Conservation (phyloP, 2,888 invertebrate genomes). For the Julus scanicus region DNA sequence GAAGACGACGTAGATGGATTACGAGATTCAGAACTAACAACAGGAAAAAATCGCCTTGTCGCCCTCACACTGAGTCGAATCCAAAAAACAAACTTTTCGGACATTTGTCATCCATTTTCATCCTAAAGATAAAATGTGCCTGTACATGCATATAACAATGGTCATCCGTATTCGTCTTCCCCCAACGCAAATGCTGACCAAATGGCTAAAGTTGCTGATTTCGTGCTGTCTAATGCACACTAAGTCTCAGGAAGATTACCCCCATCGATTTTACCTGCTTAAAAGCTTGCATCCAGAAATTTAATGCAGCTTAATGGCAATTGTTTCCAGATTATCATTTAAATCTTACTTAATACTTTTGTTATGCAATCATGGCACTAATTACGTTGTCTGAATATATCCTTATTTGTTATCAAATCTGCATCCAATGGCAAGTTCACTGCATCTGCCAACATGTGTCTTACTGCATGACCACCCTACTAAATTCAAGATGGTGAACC, state of each 20-base stretch:
- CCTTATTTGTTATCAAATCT: not conserved
- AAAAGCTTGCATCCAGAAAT: not conserved
- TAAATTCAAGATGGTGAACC: no score
- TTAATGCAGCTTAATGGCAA: constrained; percentile 22
- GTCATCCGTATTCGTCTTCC: not conserved
- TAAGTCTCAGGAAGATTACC: constrained; percentile 17
- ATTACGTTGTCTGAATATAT: not conserved
- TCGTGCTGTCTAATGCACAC: constrained; percentile 7
- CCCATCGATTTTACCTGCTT: constrained; percentile 3
- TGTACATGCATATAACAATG: not conserved
- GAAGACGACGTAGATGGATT: not conserved
- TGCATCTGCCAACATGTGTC: no score
- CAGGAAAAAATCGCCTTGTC: constrained; percentile 6
- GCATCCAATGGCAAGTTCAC: not conserved
- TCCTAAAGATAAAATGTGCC: not conserved
- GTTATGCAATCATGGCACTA: not conserved
- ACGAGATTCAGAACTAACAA: constrained; percentile 14
- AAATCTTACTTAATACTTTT: not conserved
- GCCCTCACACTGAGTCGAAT: constrained; percentile 25
- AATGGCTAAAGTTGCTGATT: not conserved
- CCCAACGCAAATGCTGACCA: constrained; percentile 7
- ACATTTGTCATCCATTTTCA: constrained; percentile 33
- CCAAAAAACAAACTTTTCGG: constrained; percentile 19
- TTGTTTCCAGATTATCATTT: not conserved
- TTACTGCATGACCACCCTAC: no score